Evolutionary conservation across 2,797 vertebrate species (phyloP).

Genomic region (Phrynocephalus guinanensis): DNA sequence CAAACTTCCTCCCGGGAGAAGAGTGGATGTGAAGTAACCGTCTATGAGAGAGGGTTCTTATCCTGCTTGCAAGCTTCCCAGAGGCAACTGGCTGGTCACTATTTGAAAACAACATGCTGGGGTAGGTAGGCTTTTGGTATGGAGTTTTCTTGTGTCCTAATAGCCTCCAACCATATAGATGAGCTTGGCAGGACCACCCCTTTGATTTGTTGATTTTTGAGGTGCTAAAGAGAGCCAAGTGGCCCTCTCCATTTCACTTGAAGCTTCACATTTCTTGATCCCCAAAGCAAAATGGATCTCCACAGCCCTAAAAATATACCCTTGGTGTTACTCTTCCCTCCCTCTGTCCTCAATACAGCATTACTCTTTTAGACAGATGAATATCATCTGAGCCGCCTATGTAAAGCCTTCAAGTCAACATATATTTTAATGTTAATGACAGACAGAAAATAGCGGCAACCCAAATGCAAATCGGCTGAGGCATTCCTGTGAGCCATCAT

Average conservation of each 20-base stretch:
- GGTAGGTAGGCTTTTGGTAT: not conserved
- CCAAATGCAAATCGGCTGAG: constrained; percentile 68
- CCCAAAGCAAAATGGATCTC: not conserved
- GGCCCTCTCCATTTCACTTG: not conserved
- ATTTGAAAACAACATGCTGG: not conserved
- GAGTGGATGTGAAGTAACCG: too few relatives aligned
- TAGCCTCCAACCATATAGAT: not conserved
- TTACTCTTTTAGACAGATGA: constrained; percentile 23
- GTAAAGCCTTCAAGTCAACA: constrained; percentile 37
- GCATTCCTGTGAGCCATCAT: constrained; percentile 53
- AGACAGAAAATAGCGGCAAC: constrained; percentile 62
- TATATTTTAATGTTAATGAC: constrained; percentile 42
- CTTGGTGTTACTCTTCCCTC: not conserved
- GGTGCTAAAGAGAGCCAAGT: not conserved
- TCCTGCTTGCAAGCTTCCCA: not conserved
- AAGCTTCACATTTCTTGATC: not conserved
- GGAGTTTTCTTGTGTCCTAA: not conserved
- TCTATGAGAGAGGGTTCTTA: too few relatives aligned
- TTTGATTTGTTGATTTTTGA: not conserved
- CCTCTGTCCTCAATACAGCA: not conserved
- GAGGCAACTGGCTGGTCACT: not conserved
- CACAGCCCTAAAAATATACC: not conserved
- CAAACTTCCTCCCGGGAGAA: too few relatives aligned
- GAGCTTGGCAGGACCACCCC: not conserved
- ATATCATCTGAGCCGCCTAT: not conserved